phyloP scores from a whole-genome alignment of 1,140 invertebrate genomes.

The Lepidurus packardi region DNA sequence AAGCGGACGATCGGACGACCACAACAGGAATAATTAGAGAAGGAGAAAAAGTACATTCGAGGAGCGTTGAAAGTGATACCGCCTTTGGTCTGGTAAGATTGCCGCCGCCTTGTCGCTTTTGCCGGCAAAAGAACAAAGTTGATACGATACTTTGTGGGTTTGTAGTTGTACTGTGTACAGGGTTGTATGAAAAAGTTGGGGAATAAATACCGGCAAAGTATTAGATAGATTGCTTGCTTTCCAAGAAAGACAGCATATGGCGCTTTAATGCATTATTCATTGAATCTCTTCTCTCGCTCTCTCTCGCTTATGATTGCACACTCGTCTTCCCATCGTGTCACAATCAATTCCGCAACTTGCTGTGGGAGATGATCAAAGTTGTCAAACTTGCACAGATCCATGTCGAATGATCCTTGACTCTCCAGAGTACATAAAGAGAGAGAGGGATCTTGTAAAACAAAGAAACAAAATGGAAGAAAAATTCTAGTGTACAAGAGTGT shows the following conservation, averaged over 20 bases:
- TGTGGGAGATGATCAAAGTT: neutral
- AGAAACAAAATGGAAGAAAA: too few relatives aligned
- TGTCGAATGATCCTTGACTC: neutral
- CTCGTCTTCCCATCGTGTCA: neutral
- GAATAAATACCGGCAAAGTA: neutral
- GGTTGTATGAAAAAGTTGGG: neutral
- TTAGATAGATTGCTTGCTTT: neutral
- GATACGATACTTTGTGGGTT: neutral
- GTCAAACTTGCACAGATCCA: neutral
- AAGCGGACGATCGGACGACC: neutral
- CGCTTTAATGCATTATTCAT: constrained; percentile 2
- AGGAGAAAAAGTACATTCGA: neutral
- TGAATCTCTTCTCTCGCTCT: constrained; percentile 7
- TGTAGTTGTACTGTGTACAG: too few relatives aligned
- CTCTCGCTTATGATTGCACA: neutral
- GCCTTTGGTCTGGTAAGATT: neutral
- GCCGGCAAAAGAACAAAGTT: neutral
- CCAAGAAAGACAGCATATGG: constrained; percentile 8
- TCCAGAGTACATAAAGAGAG: neutral
- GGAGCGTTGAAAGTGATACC: neutral
- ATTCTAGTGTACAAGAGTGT: too few relatives aligned
- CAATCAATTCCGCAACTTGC: constrained; percentile 15
- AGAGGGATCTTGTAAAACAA: neutral
- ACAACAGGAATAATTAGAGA: neutral
- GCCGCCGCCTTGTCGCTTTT: constrained; percentile 1